phyloP scores from a whole-genome alignment of 30 jellyfish, hydroid and myxozoan species.

The Aurelia sp. region DNA sequence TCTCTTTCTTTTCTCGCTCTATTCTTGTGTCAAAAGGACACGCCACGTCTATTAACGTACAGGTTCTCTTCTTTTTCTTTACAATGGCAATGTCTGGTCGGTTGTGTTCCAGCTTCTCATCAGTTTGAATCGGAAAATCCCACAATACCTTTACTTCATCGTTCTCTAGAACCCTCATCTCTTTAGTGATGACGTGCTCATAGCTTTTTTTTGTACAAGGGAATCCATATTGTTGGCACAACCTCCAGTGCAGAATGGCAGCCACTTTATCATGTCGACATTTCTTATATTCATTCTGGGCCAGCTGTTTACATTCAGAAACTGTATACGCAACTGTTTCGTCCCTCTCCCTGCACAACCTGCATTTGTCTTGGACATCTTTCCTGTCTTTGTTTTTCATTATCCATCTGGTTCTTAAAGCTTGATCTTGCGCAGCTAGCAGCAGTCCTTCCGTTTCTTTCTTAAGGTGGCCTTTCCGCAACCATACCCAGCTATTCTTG shows the following conservation, averaged over 20 bases:
- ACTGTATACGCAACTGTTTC: constrained; percentile 25
- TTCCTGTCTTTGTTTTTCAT: not conserved
- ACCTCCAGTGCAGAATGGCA: constrained; percentile 1
- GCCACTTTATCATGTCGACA: constrained; percentile 35
- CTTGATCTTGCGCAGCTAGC: constrained; percentile 18
- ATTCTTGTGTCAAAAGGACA: too few relatives aligned
- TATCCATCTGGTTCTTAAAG: not conserved
- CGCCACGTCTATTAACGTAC: too few relatives aligned
- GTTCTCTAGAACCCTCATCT: constrained; percentile 16
- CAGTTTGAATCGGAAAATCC: constrained; percentile 36
- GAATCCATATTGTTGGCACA: constrained; percentile 10
- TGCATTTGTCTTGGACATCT: constrained; percentile 11
- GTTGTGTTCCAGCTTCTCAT: not conserved
- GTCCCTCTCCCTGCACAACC: constrained; percentile 38
- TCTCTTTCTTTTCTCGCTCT: too few relatives aligned
- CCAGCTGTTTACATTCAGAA: constrained; percentile 20
- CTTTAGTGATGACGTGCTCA: constrained; percentile 19
- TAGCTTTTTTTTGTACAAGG: constrained; percentile 24
- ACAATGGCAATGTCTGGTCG: too few relatives aligned
- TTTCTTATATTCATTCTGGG: constrained; percentile 7
- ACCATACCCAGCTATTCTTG: too few relatives aligned
- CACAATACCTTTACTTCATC: constrained; percentile 20
- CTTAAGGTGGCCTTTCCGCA: too few relatives aligned
- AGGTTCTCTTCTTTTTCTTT: too few relatives aligned
- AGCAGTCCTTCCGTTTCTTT: not conserved